Evolutionary conservation across 2,888 invertebrate species (phyloP).

Genomic region (Serrognathus titanus): DNA sequence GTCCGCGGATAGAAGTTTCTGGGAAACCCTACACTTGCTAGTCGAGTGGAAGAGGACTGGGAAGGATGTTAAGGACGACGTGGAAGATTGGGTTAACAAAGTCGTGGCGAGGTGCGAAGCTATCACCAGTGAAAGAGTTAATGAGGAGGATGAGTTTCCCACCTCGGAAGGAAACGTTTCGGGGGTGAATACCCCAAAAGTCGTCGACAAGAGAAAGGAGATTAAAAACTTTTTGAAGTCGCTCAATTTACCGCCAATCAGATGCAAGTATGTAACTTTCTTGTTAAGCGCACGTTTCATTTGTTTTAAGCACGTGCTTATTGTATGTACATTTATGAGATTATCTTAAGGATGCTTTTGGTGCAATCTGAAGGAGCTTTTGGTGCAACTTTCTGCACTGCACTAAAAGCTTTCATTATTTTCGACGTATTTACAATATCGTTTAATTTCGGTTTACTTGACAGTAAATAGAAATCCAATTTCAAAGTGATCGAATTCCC

Average conservation of each 20-base stretch:
- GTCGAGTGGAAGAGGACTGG: slow-evolving; percentile 53
- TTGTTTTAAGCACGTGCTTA: background rate
- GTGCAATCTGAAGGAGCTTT: too few species aligned
- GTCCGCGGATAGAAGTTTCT: slow-evolving; percentile 49
- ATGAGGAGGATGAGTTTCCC: slow-evolving; percentile 12
- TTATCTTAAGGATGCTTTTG: too few species aligned
- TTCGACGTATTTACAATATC: too few species aligned
- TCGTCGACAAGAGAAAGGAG: slow-evolving; percentile 22
- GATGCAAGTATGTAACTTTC: slow-evolving; percentile 37
- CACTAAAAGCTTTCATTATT: too few species aligned
- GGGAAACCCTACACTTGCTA: slow-evolving; percentile 62
- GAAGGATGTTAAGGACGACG: slow-evolving; percentile 44
- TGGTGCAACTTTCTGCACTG: too few species aligned
- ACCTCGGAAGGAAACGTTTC: background rate
- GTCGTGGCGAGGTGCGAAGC: slow-evolving; percentile 28
- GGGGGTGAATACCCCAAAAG: slow-evolving; percentile 5
- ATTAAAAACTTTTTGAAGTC: slow-evolving; percentile 28
- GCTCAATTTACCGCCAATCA: slow-evolving; percentile 33
- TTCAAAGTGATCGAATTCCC: too few species aligned
- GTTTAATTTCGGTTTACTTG: too few species aligned
- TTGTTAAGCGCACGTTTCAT: background rate
- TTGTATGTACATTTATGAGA: background rate
- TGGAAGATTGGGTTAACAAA: slow-evolving; percentile 40
- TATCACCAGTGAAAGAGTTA: slow-evolving; percentile 8
- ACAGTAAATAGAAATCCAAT: too few species aligned